These are phyloP conservation scores for Orycteropus afer DNA, from an alignment of 2,113 vertebrate species.

Conservation along the genomic window DNA sequence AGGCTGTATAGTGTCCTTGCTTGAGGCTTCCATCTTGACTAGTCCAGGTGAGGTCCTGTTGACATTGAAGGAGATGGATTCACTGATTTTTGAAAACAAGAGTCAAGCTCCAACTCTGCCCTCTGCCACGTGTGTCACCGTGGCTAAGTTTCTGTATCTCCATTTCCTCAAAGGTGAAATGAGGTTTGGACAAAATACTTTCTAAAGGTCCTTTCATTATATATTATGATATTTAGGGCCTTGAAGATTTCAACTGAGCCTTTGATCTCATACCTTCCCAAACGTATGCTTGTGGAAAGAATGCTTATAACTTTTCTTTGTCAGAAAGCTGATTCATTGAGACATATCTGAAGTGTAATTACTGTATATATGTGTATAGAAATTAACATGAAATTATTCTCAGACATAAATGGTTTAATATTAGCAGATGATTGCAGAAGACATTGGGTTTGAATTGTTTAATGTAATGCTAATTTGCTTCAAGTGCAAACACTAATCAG, in stretches of 20 bases:
- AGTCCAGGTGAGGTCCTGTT: background rate
- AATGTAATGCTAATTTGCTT: slow-evolving; percentile 73
- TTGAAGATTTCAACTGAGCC: background rate
- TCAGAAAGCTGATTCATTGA: slow-evolving; percentile 35
- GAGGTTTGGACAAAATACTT: background rate
- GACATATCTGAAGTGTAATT: slow-evolving; percentile 36
- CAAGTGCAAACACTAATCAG: slow-evolving; percentile 76
- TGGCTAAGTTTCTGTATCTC: slow-evolving; percentile 13
- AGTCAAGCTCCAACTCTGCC: background rate
- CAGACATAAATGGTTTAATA: slow-evolving; percentile 67
- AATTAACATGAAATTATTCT: slow-evolving; percentile 67
- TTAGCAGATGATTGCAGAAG: slow-evolving; percentile 70
- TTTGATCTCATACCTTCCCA: slow-evolving; percentile 45
- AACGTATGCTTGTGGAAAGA: slow-evolving; percentile 38
- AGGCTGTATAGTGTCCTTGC: background rate
- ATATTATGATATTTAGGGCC: background rate
- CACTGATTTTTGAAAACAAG: background rate
- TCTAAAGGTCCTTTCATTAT: background rate
- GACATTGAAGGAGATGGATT: background rate
- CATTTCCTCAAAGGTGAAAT: background rate
- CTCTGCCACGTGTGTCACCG: rapidly evolving
- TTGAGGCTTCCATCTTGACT: background rate
- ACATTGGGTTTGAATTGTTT: slow-evolving; percentile 77
- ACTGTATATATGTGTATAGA: slow-evolving; percentile 33
- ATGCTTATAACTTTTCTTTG: slow-evolving; percentile 23